Evolutionary conservation across 2,113 vertebrate genomes (phyloP).

Genomic region (Vimba vimba): DNA sequence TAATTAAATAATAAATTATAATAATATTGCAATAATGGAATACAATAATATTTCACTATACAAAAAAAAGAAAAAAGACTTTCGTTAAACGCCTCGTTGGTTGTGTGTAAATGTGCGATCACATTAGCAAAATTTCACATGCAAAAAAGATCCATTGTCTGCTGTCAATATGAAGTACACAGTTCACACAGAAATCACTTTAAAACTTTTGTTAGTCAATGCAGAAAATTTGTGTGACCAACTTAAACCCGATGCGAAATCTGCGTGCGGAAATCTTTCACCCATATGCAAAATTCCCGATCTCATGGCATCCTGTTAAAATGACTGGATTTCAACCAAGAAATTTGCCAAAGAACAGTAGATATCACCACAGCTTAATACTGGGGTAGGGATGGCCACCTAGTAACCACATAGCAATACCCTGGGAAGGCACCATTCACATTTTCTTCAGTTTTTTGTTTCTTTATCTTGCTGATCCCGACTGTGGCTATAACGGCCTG

Average conservation of each 20-base stretch:
- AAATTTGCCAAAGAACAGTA: no score
- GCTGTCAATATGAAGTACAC: neutral
- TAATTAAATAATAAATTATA: neutral
- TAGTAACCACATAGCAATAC: neutral
- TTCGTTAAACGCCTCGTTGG: no score
- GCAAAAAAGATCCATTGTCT: neutral
- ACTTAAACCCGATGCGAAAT: neutral
- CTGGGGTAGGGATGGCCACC: neutral
- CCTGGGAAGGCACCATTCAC: neutral
- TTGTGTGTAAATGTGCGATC: no score
- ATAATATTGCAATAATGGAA: neutral
- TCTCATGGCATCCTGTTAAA: neutral
- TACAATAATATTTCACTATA: neutral
- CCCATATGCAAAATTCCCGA: neutral
- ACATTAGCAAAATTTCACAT: no score
- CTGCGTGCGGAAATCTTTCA: neutral
- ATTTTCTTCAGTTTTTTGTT: neutral
- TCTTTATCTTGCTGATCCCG: conserved; percentile 25
- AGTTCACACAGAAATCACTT: neutral
- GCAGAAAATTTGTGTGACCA: neutral
- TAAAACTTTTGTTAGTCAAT: neutral
- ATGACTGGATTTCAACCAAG: neutral
- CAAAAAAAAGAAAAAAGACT: neutral
- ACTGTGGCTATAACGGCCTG: conserved; percentile 12
- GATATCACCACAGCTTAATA: no score